These are phyloP conservation scores for Scortum barcoo DNA, from an alignment of 2,113 vertebrate genomes.

Conservation along the genomic window DNA sequence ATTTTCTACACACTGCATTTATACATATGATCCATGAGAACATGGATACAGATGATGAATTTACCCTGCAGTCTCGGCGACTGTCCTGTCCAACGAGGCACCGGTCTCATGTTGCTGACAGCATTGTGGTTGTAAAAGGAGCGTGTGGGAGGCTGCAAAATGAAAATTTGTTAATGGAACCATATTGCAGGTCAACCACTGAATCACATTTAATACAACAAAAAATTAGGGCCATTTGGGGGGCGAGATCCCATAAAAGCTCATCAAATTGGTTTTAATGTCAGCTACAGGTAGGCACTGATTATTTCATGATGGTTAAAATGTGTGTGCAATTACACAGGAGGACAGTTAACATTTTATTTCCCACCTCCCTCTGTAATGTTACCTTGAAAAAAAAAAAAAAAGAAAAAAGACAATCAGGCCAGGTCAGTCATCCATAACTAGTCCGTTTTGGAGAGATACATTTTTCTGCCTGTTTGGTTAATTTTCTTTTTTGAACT, in stretches of 20 bases:
- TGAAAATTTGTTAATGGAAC: not conserved
- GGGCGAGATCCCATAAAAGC: not conserved
- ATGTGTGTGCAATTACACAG: too few relatives aligned
- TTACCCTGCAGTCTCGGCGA: slow-evolving; percentile 88
- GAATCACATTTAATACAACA: not conserved
- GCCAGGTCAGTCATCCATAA: not conserved
- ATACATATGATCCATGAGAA: not conserved
- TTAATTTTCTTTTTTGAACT: not conserved
- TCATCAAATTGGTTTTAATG: not conserved
- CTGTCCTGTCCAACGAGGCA: slow-evolving; percentile 89
- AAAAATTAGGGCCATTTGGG: not conserved
- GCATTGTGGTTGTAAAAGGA: slow-evolving; percentile 87
- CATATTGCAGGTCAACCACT: not conserved
- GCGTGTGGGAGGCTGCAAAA: slow-evolving; percentile 86
- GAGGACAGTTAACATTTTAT: too few relatives aligned
- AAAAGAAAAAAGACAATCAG: not conserved
- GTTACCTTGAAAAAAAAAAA: not conserved
- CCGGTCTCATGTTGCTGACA: slow-evolving; percentile 77
- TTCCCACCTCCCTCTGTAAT: not conserved
- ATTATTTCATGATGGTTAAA: not conserved
- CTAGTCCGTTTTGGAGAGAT: not conserved
- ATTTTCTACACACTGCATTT: not conserved
- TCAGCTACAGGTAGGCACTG: not conserved
- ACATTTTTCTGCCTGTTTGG: not conserved
- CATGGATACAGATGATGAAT: slow-evolving; percentile 11